Conservation (phyloP, 2,797 vertebrate species). For the Euthynnus affinis region DNA sequence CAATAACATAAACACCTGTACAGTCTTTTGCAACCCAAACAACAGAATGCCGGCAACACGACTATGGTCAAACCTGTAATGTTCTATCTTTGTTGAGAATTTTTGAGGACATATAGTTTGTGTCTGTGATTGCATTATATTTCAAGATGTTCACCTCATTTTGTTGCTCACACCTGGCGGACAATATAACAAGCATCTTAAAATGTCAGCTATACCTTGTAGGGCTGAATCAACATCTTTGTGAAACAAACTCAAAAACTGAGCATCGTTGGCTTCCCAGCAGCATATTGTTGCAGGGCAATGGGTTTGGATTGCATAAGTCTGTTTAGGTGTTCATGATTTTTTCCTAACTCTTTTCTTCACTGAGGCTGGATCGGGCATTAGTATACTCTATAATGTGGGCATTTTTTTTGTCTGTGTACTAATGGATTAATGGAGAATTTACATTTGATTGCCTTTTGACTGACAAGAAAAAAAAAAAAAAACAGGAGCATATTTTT, state of each 20-base stretch:
- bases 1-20: conserved; percentile 19
- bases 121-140: conserved; percentile 23
- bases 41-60: conserved; percentile 1
- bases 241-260: not conserved
- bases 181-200: too few species aligned
- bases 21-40: not conserved
- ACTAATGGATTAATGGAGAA: conserved; percentile 22
- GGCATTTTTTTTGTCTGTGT: not conserved
- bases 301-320: conserved; percentile 32
- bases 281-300: not conserved
- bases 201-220: too few species aligned
- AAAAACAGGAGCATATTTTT: conserved; percentile 16
- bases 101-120: not conserved
- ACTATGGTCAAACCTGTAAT: not conserved
- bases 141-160: conserved; percentile 9
- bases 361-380: not conserved
- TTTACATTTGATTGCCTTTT: conserved; percentile 43
- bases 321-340: not conserved
- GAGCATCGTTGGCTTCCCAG: conserved; percentile 1
- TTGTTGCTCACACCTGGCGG: not conserved
- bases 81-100: not conserved
- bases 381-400: not conserved
- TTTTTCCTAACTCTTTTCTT: conserved; percentile 8
- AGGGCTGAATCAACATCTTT: conserved; percentile 27
- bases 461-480: conserved; percentile 34